Evolutionary conservation across 2,888 invertebrate species (phyloP), one percentile per base, ranked within the genome.

Genomic region (Nomada lathburiana): DNA sequence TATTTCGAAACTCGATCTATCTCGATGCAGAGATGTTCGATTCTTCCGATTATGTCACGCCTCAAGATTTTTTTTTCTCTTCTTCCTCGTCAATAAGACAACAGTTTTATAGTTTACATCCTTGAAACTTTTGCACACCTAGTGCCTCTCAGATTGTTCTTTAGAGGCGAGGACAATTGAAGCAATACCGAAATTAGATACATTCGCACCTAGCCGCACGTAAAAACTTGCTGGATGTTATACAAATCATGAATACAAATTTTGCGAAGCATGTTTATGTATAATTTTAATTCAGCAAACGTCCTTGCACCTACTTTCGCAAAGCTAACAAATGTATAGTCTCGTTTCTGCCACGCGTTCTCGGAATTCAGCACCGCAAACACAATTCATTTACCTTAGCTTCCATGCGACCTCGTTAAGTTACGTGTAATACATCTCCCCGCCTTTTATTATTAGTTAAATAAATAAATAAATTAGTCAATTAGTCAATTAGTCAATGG

Each of bases 21-120:
- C 13, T 52, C 2, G n/a, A 20, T 47, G 59, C 20, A 60, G 55
- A 60, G 60, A 65, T 81, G 70, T 76, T 68, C 20, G 71, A 76
- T 80, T 67, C 55, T 75, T 69, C 23, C 77, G 74, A 68, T 88
- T 87, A 88, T 85, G 77, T 88, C 87, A 86, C 62, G 70, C 59
- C 10, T 57, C 29, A 59, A 78, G 71, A 80, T 81, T 79, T 79
- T 71, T 74, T 62, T 53, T 79, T 64, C 68, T 76, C 68, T 76
- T 75, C 55, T 5, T 9, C 52, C 62, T n/a, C 42, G 71, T 36
- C 62, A 18, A 44, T n/a, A 47, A 13, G 42, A 36, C 11, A 16
- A 36, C 11, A 16, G 52, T 52, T 60, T 59, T 59, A 59, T 23
- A 16, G 26, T 57, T 50, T 42, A 57, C 36, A 16, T 76, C 64